phyloP scores from a whole-genome alignment of 1,140 invertebrate species.

The Ganaspis sp. region DNA sequence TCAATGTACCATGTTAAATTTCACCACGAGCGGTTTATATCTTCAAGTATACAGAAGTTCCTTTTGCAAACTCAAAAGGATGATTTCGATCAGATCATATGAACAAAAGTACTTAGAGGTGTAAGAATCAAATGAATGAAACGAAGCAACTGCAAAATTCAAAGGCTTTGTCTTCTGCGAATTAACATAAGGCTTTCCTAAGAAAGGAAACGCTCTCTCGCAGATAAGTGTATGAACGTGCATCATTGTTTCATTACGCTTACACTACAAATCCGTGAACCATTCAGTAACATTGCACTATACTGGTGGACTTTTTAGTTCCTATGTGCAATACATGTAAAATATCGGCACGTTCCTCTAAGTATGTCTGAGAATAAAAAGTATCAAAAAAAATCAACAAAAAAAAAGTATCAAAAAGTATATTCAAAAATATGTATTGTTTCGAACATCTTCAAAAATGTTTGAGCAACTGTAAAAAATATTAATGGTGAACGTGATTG shows the following conservation, averaged over 20 bases:
- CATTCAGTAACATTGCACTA: neutral
- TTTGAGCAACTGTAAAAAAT: too few relatives aligned
- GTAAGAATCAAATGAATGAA: slow-evolving; percentile 5
- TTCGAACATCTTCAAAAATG: too few relatives aligned
- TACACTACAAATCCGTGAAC: neutral
- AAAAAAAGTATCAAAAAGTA: too few relatives aligned
- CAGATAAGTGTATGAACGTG: neutral
- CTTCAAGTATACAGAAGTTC: neutral
- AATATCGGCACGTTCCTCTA: neutral
- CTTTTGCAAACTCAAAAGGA: neutral
- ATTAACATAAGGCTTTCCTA: slow-evolving; percentile 45
- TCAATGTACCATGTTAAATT: neutral
- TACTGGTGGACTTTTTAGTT: neutral
- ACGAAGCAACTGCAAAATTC: slow-evolving; percentile 28
- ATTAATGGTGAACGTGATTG: too few relatives aligned
- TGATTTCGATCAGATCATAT: slow-evolving; percentile 12
- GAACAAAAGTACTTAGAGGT: neutral
- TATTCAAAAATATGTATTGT: too few relatives aligned
- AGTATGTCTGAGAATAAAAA: neutral
- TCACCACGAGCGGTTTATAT: neutral
- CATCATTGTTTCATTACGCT: slow-evolving; percentile 6
- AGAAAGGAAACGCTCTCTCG: slow-evolving; percentile 41
- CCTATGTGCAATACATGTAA: neutral
- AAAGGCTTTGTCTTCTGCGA: slow-evolving; percentile 43
- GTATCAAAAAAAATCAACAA: too few relatives aligned